phyloP scores from a whole-genome alignment of 2,797 vertebrate genomes.

The Pangasius larnaudii region DNA sequence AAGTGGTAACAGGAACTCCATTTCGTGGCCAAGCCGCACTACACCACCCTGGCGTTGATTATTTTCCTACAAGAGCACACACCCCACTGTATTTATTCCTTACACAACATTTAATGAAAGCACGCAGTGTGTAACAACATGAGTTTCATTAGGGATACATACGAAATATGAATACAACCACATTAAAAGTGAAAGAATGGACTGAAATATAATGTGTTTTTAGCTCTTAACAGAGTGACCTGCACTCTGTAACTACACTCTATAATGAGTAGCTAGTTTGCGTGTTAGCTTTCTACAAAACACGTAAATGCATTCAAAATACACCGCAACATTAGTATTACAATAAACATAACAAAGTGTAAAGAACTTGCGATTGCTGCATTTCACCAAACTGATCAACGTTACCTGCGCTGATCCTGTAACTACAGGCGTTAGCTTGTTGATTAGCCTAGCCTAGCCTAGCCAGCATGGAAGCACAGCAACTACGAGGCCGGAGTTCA shows the following conservation, averaged over 20 bases:
- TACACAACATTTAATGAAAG: not conserved
- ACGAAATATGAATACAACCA: not conserved
- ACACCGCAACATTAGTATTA: not conserved
- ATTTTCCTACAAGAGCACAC: not conserved
- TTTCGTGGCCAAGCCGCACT: not conserved
- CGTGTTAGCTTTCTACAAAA: not conserved
- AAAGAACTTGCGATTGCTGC: no score
- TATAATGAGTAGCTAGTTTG: not conserved
- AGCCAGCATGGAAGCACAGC: not conserved
- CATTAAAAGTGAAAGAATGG: not conserved
- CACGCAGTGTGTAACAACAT: not conserved
- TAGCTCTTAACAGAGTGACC: not conserved
- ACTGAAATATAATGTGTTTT: not conserved
- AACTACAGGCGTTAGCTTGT: not conserved
- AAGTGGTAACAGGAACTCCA: not conserved
- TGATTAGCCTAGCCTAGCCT: not conserved
- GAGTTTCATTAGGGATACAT: not conserved
- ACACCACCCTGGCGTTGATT: not conserved
- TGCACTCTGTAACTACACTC: not conserved
- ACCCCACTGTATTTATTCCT: not conserved
- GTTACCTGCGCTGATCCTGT: no score
- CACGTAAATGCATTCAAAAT: no score
- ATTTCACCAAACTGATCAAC: not conserved
- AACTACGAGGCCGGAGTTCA: not conserved
- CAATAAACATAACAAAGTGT: not conserved